Evolutionary conservation across 2,113 vertebrate species (phyloP).

Genomic region (Cynocephalus volans): DNA sequence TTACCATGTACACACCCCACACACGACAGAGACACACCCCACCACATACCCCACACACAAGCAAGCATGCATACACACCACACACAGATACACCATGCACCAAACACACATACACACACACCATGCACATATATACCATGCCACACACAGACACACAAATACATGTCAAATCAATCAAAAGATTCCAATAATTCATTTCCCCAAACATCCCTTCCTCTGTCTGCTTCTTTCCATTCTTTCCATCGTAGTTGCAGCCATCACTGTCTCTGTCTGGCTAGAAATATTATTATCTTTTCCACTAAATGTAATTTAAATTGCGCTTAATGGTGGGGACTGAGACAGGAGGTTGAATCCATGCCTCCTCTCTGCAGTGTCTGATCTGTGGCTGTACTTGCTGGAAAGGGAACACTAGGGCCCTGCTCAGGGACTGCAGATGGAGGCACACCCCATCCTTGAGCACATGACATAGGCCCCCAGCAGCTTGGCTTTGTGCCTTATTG

Average conservation of each 20-base stretch:
- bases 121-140: neutral
- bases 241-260: neutral
- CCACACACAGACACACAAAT: neutral
- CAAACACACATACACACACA: neutral
- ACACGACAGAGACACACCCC: neutral
- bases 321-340: constrained; percentile 54
- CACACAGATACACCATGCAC: neutral
- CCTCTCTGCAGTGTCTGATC: neutral
- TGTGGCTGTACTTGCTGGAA: neutral
- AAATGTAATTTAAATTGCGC: constrained; percentile 68
- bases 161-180: neutral
- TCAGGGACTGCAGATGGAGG: neutral
- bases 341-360: neutral
- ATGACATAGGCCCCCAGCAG: neutral
- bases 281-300: constrained; percentile 62
- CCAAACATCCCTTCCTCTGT: neutral
- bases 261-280: constrained; percentile 44
- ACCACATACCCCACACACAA: neutral
- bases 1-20: neutral
- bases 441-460: neutral
- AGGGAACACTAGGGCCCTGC: neutral
- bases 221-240: neutral
- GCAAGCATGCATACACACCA: neutral
- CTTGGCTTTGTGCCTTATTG: neutral
- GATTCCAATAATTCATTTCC: neutral